Evolutionary conservation across 2,888 invertebrate species (phyloP), one percentile per base, ranked within the genome.

Genomic region (Drosophila neutralis): DNA sequence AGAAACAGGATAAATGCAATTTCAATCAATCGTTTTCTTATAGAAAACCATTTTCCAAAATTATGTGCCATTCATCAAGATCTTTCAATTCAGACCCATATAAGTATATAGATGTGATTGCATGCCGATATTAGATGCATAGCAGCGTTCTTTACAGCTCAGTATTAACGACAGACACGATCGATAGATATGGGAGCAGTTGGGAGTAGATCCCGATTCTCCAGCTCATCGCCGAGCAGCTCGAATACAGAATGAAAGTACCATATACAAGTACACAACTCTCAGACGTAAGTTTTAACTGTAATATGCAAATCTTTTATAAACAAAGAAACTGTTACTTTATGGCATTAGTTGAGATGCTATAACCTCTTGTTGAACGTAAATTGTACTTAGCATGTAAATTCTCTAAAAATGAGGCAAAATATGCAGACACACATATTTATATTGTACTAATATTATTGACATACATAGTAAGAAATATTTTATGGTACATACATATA

Each of bases 321-420:
- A 83, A 72, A 71, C 63, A 86, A 79, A 69, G 63, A 73, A 89
- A 82, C 81, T 86, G 83, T 82, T 82, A 80, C 76, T 90, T 87
- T 83, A 87, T 85, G 78, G 90, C 89, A 85, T 89, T 76, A 77
- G 81, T 73, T 80, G 51, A 72, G 68, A 82, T 69, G 80, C 86
- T 80, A 76, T 88, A 90, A 82, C 73, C 79, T 82, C 89, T 90
- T 90, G 90, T 90, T 89, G 83, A 89, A 80, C 77, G 63, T 90
- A 83, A 82, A 81, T 76, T 76, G 76, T 87, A 85, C 62, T 83
- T 81, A 89, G 78, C 67, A 53, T 67, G 71, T 89, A 89, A 82
- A 73, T 48, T 82, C 69, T 87, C 53, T 59, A 57, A 70, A 70
- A 70, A 70, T 27, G 45, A 72, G 31, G n/a, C 11, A 71, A 56